Base-by-base conservation (phyloP, 37 sponge, comb jelly and placozoan species). In the Lycopodina hypogea region DNA sequence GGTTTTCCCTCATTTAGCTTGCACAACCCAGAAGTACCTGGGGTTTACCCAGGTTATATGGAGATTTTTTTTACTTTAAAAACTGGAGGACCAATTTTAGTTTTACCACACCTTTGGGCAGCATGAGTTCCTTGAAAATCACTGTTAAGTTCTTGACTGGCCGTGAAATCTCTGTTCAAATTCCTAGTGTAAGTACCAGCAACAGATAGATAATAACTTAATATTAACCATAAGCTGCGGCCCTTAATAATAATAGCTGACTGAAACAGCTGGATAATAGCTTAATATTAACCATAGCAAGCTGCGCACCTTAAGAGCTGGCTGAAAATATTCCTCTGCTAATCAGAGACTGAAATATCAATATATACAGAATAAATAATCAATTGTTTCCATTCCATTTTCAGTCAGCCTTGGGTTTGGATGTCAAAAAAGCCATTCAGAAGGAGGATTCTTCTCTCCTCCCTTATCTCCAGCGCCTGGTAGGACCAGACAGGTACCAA, bases 381-480 rank as follows among this genome's bases (percentile, higher is more conserved):
- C n/a, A n/a, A n/a, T n/a, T n/a, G n/a, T 18, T 19, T 33, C 30
- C 50, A 34, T 61, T 41, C 23, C 37, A 11, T 3, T 42, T 63
- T 21, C 56, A 88, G 88, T 40, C 30, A 6, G 56, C 84, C 14
- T 76, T 80, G 18, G 89, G 78, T 12, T 55, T 67, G 35, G 80
- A 73, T 29, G n/a, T 78, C 42, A 88, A 88, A 69, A 63, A 79
- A 24, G 55, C 56, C 45, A 34, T 88, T 26, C 78, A 77, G 0
- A 11, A 51, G 36, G 32, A 77, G 55, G 73, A 65, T 17, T 17
- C 64, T 32, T 15, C 33, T 6, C 36, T 71, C 21, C 69, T 74
- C 11, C 84, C 78, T 28, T 37, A 88, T 58, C 76, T 72, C 12
- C 88, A 88, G 66, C 80, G 82, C 4, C 66, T 88, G 3, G 67